Percentiles rank a stretch among this genome's conserved stretches.
phyloP scores from a whole-genome alignment of 2,888 invertebrate genomes.

The Coleophora deauratella region DNA sequence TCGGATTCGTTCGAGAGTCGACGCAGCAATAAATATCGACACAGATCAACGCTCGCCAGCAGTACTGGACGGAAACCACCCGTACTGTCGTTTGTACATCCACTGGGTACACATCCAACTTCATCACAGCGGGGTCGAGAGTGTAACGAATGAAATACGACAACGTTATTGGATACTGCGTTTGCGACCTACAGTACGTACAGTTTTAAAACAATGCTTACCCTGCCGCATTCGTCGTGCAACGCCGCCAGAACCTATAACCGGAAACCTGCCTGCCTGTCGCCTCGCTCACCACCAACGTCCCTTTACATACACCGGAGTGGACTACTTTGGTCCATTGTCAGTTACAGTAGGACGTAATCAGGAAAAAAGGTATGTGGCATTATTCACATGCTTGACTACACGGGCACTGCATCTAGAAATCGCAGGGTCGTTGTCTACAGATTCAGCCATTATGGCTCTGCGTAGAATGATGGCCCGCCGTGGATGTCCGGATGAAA shows the following conservation, averaged over 20 bases:
- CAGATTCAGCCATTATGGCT: slow-evolving; percentile 6
- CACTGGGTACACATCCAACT: slow-evolving; percentile 2
- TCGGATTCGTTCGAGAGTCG: slow-evolving; percentile 1
- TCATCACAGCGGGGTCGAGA: slow-evolving; percentile 3
- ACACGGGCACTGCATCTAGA: neutral
- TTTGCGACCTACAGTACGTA: neutral
- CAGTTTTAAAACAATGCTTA: too few relatives aligned
- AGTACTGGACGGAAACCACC: slow-evolving; percentile 4
- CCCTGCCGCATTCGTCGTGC: too few relatives aligned
- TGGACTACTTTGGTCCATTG: too few relatives aligned
- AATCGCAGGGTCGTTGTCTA: neutral
- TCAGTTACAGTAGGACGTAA: too few relatives aligned
- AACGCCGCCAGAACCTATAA: too few relatives aligned
- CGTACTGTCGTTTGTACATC: slow-evolving; percentile 1
- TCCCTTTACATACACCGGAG: too few relatives aligned
- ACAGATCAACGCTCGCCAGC: neutral
- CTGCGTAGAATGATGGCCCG: slow-evolving; percentile 4
- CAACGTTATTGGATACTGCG: slow-evolving; percentile 3
- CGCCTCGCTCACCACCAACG: too few relatives aligned
- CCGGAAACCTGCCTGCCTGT: too few relatives aligned
- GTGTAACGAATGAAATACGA: neutral
- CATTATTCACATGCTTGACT: slow-evolving; percentile 1
- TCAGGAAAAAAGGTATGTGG: neutral
- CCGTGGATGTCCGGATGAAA: neutral
- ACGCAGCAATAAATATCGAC: neutral